Conservation (phyloP, 2,888 invertebrate species). For the Alsophila aescularia region DNA sequence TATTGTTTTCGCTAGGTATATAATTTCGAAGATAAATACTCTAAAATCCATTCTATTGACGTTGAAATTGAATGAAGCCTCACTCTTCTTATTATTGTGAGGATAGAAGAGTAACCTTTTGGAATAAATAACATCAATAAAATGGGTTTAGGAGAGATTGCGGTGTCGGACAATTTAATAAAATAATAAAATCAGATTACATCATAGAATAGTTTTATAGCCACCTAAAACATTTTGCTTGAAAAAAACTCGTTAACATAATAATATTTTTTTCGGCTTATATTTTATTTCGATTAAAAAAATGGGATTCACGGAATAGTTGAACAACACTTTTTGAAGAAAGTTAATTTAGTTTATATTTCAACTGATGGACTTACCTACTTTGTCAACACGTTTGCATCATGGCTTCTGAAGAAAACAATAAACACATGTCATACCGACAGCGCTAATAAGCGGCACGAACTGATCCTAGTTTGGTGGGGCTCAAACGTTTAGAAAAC, state of each 20-base stretch:
- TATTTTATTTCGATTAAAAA: conserved; percentile 3
- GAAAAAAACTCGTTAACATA: conserved; percentile 13
- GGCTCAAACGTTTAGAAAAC: too few relatives aligned
- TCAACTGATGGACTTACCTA: too few relatives aligned
- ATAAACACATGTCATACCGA: too few relatives aligned
- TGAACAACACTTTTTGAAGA: background rate
- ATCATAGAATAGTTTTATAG: conserved; percentile 18
- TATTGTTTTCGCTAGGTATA: too few relatives aligned
- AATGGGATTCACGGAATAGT: background rate
- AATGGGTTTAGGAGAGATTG: conserved; percentile 9
- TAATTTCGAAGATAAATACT: too few relatives aligned
- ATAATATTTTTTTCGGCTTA: conserved; percentile 9
- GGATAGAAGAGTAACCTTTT: conserved; percentile 2
- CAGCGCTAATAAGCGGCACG: too few relatives aligned
- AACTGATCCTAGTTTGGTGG: too few relatives aligned
- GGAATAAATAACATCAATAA: conserved; percentile 12
- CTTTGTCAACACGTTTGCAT: too few relatives aligned
- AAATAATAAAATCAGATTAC: conserved; percentile 16
- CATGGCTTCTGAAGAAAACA: too few relatives aligned
- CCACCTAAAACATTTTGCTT: conserved; percentile 8
- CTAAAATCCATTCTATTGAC: too few relatives aligned
- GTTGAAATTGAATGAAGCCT: background rate
- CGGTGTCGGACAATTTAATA: conserved; percentile 17
- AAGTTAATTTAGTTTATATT: too few relatives aligned
- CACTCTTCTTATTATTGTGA: background rate